phyloP scores from a whole-genome alignment of 2,113 vertebrate genomes.

The Rhinogobius similis region DNA sequence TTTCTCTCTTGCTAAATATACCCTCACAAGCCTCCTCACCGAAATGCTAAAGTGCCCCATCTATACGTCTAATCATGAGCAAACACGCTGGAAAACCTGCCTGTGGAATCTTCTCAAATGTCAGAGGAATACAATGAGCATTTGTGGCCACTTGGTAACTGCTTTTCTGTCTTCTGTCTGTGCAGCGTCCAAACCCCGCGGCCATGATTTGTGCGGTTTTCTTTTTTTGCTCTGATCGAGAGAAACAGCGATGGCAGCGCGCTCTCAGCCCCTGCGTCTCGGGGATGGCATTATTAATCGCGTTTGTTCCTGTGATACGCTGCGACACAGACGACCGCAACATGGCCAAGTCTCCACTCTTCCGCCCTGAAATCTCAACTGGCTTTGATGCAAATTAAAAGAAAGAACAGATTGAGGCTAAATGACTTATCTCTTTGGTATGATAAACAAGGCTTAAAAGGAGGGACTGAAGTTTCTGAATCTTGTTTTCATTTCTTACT shows the following conservation, averaged over 20 bases:
- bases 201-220: conserved; percentile 61
- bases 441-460: not conserved
- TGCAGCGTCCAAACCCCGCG: conserved; percentile 30
- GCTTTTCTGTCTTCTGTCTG: conserved; percentile 26
- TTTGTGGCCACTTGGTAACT: conserved; percentile 16
- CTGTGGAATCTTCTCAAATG: not conserved
- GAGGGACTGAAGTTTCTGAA: not conserved
- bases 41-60: not conserved
- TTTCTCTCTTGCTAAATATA: conserved; percentile 6
- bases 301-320: conserved; percentile 45
- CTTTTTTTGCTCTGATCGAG: conserved; percentile 66
- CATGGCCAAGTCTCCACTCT: conserved; percentile 24
- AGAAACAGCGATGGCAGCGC: conserved; percentile 27
- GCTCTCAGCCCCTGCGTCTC: conserved; percentile 12
- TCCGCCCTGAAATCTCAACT: not conserved
- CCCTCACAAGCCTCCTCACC: not conserved
- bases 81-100: not conserved
- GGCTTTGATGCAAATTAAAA: not conserved
- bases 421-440: not conserved
- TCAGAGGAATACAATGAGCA: not conserved
- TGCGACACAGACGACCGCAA: conserved; percentile 20
- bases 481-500: too few species aligned
- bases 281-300: conserved; percentile 65
- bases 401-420: not conserved
- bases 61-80: not conserved